phyloP scores from a whole-genome alignment of 37 sponge, comb jelly and placozoan genomes.

The Hexactinellida sp. region DNA sequence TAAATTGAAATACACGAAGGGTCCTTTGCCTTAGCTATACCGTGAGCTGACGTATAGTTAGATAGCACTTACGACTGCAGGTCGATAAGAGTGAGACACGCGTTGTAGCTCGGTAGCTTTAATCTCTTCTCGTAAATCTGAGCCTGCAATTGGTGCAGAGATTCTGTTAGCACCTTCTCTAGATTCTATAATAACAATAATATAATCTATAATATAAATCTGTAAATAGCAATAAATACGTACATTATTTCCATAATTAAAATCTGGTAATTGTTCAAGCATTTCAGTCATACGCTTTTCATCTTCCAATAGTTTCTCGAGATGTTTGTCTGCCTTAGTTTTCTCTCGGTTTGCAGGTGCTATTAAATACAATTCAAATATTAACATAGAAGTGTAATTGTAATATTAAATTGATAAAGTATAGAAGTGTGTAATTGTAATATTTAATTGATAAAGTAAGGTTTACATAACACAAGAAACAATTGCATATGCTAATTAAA shows the following conservation, averaged over 20 bases:
- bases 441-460: no score
- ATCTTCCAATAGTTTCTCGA: not conserved
- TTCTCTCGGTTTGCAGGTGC: not conserved
- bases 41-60: not conserved
- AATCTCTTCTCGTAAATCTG: slow-evolving; percentile 13
- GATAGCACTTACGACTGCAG: not conserved
- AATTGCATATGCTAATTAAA: no score
- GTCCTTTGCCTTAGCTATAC: no score
- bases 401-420: no score
- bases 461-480: no score
- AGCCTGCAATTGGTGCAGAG: not conserved
- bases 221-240: not conserved
- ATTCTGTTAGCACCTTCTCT: slow-evolving; percentile 1
- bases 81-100: not conserved
- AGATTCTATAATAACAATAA: not conserved
- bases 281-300: not conserved
- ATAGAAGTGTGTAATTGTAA: no score
- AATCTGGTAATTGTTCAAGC: not conserved
- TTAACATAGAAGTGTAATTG: no score
- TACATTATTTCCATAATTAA: slow-evolving; percentile 9
- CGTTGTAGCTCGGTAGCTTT: not conserved
- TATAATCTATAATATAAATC: not conserved
- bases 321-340: not conserved
- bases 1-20: no score
- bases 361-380: not conserved